Conservation (phyloP, 2,113 vertebrate genomes). For the Neofelis nebulosa region DNA sequence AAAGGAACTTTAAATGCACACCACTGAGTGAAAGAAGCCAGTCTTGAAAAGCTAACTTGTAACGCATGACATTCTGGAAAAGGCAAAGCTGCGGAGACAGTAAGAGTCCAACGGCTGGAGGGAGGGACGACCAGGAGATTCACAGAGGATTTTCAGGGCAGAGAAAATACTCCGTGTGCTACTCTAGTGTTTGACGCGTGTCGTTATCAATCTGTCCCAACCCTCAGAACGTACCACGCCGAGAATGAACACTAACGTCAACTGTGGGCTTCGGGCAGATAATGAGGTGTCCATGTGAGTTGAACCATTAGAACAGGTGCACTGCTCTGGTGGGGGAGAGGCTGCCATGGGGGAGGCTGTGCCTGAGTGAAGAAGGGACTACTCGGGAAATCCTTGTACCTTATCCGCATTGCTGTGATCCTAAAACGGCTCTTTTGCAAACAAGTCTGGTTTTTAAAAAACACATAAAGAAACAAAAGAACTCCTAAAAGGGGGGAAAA, state of each 20-base stretch:
- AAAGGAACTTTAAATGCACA: background rate
- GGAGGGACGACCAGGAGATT: accelerated
- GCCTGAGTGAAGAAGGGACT: no score
- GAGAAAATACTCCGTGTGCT: background rate
- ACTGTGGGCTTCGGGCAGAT: background rate
- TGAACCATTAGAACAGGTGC: background rate
- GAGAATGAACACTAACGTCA: no score
- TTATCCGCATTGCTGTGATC: background rate
- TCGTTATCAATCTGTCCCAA: background rate
- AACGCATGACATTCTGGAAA: background rate
- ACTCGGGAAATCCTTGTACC: background rate
- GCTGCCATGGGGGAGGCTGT: background rate
- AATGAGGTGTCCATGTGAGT: no score
- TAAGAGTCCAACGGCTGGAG: background rate
- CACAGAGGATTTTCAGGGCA: background rate
- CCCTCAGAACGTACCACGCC: background rate
- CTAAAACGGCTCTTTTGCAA: background rate
- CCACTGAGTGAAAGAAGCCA: background rate
- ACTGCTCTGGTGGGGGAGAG: background rate
- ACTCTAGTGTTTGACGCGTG: background rate
- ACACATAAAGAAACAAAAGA: background rate
- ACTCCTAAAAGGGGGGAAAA: no score
- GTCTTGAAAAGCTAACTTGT: background rate
- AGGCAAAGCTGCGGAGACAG: background rate
- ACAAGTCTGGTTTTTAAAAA: background rate